Evolutionary conservation across 2,888 invertebrate genomes (phyloP), one percentile per base, ranked within the genome.

Genomic region (Papilio protenor): DNA sequence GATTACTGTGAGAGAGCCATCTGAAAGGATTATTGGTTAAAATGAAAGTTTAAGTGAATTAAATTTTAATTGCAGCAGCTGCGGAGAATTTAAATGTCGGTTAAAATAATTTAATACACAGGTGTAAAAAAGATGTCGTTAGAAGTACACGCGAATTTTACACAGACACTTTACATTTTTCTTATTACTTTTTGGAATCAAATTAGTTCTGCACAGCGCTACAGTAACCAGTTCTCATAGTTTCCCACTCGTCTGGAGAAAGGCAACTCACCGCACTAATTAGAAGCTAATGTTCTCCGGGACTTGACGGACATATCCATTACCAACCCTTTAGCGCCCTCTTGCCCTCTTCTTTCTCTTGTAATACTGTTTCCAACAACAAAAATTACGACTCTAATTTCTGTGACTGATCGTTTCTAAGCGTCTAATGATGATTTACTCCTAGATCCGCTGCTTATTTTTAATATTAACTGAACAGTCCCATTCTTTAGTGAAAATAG

Each of bases 311-410:
- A 80, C 80, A 52, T 74, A 71, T 81, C 78, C 78, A 81, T 81
- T 81, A 81, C n/a, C 74, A 78, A 81, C 79, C 81, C 80, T 79
- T 79, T 74, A 69, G 40, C 64, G 52, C 57, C 61, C 61, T 70
- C 57, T 57, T 49, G 33, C 70, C 23, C 49, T 27, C 57, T 0
- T 21, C 21, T 5, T 70, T 33, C 18, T 52, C 52, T 45, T n/a
- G 47, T 14, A 45, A 69, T 11, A n/a, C 18, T 11, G 8, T 40
- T 4, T 45, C 21, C 45, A 21, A 45, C 40, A 66, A 45, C 11
- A 45, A 69, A 45, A n/a, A 2, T 18, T 21, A 40, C 33, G 40
- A 40, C 11, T 45, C 16, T 66, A 40, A 69, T 45, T 69, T n/a
- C n/a, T 45, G 27, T 5, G 45, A 21, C 66, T 21, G 12, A 66